phyloP scores from a whole-genome alignment of 1,140 invertebrate genomes.

The Lordiphosa clarofinis region DNA sequence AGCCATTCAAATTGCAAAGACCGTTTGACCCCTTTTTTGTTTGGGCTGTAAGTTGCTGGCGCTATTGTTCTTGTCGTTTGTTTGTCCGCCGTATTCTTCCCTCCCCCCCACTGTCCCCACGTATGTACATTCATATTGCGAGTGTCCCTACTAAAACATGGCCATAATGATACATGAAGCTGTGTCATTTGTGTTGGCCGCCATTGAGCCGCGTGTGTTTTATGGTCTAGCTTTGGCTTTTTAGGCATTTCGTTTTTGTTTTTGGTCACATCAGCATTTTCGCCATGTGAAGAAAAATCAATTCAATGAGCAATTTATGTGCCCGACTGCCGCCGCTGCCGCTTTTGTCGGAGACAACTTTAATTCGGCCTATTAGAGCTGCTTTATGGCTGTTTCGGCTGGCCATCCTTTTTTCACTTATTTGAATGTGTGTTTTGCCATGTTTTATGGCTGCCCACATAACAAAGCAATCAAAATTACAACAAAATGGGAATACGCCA shows the following conservation, averaged over 20 bases:
- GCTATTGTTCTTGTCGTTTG: slow-evolving; percentile 10
- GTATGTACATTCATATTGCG: background rate
- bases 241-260: slow-evolving; percentile 14
- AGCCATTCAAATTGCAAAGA: slow-evolving; percentile 10
- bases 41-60: background rate
- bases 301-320: slow-evolving; percentile 68
- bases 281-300: slow-evolving; percentile 27
- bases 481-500: slow-evolving; percentile 37
- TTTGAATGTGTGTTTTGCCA: slow-evolving; percentile 38
- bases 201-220: slow-evolving; percentile 70
- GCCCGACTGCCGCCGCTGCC: slow-evolving; percentile 19
- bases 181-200: slow-evolving; percentile 46
- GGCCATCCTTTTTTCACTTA: slow-evolving; percentile 34
- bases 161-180: slow-evolving; percentile 68
- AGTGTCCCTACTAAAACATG: slow-evolving; percentile 7
- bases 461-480: slow-evolving; percentile 69
- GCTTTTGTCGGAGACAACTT: slow-evolving; percentile 48
- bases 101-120: no score
- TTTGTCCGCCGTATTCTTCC: background rate
- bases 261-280: slow-evolving; percentile 61
- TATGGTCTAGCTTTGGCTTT: slow-evolving; percentile 42
- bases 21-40: slow-evolving; percentile 10
- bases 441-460: slow-evolving; percentile 51
- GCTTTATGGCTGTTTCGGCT: slow-evolving; percentile 44
- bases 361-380: slow-evolving; percentile 64